Base-by-base conservation (phyloP, 2,797 vertebrate species). In the Poecile montanus region DNA sequence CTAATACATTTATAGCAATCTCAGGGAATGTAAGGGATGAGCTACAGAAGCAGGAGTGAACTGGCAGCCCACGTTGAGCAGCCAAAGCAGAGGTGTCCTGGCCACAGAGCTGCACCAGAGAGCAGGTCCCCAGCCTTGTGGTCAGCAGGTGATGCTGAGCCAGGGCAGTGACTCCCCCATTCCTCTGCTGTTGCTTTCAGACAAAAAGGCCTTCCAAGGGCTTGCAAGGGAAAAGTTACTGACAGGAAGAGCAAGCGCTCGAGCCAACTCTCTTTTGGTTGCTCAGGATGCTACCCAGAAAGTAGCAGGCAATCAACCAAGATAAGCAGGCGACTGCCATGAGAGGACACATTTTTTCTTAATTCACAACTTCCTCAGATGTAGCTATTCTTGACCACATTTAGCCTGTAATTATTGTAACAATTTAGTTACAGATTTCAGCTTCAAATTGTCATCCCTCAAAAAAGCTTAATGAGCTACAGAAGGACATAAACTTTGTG, bases 101-200 rank as follows among this genome's bases (percentile, higher is more conserved):
- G 53, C 26, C 72, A 47, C 21, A 51, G 56, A 38, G 7, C 36
- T 1, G 7, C 20, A 13, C 7, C 2, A 2, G 38, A 9, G 19
- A 44, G 34, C 16, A 51, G 0, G 4, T 20, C 10, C 56, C 44
- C 40, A 44, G 47, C 51, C 1, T 1, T 6, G 4, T 1, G 3
- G 38, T 27, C 66, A 78, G 74, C 61, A 25, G 1, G 1, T 1
- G 62, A 40, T 26, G 65, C 70, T 67, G 8, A 2, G n/a, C 14
- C 54, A 47, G 34, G 60, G 48, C 34, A 85, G 68, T 0, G 0
- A 58, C 25, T 74, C 18, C 47, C 3, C 2, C 0, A 1, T 7
- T 79, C n/a, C 36, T 62, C 29, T 36, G 54, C 60, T 62, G 25
- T 2, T 66, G 10, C 45, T 65, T 38, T 44, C 65, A 36, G 15